These are phyloP conservation scores for Vireo griseus DNA, from an alignment of 2,797 vertebrate species.

Conservation along the genomic window DNA sequence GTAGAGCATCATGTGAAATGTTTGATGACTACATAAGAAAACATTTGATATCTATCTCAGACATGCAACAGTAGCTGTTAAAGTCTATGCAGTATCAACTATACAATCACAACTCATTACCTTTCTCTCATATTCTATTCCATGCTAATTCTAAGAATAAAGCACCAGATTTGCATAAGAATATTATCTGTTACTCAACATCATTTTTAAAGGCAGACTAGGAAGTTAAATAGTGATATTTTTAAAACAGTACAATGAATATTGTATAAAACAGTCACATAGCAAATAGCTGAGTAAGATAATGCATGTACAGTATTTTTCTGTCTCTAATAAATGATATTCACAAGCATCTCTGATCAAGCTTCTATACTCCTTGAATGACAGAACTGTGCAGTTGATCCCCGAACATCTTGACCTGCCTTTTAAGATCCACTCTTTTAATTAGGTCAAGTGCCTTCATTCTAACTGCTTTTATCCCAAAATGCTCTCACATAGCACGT, in stretches of 20 bases:
- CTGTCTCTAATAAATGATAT: neutral
- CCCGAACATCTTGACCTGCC: neutral
- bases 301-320: neutral
- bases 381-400: neutral
- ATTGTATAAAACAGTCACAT: neutral
- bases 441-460: neutral
- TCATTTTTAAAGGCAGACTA: neutral
- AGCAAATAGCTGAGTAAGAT: neutral
- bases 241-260: neutral
- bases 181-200: neutral
- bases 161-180: neutral
- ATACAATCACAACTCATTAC: neutral
- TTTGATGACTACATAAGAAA: neutral
- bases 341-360: neutral
- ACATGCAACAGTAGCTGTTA: neutral
- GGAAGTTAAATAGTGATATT: neutral
- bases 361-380: neutral
- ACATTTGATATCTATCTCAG: neutral
- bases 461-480: neutral
- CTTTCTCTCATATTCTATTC: neutral
- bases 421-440: neutral
- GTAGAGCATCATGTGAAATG: neutral
- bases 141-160: neutral
- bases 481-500: neutral
- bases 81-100: neutral